phyloP scores from a whole-genome alignment of 2,113 vertebrate genomes.

The Melanotaenia duboulayi region DNA sequence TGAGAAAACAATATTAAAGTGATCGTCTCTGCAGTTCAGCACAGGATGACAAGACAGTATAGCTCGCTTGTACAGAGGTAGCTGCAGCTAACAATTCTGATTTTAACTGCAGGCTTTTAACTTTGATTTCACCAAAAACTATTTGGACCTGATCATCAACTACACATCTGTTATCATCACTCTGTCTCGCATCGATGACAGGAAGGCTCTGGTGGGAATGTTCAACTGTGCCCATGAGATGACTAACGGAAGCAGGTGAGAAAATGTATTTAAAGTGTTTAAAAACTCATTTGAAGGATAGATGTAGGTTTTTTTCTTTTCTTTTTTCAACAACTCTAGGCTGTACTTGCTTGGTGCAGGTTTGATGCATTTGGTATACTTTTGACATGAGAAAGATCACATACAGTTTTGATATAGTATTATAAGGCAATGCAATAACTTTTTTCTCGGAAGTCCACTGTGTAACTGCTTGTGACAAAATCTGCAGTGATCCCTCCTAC shows the following conservation, averaged over 20 bases:
- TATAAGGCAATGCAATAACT: neutral
- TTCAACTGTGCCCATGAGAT: constrained; percentile 94
- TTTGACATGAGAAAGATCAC: constrained; percentile 8
- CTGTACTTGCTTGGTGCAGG: constrained; percentile 1
- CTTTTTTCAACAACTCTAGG: no score
- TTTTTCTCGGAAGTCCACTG: neutral
- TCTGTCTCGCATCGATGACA: constrained; percentile 92
- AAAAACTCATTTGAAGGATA: no score
- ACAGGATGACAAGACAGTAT: neutral
- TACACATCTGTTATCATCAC: constrained; percentile 90
- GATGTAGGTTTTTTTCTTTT: no score
- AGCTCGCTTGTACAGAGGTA: no score
- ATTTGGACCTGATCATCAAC: constrained; percentile 92
- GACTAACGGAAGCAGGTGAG: constrained; percentile 88
- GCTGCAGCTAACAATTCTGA: neutral
- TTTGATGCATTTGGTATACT: neutral
- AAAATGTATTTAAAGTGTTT: no score
- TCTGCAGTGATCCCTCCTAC: constrained; percentile 87
- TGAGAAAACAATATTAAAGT: no score
- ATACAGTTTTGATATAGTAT: no score
- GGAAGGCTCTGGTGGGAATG: constrained; percentile 88
- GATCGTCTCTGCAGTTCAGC: no score
- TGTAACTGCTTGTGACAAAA: constrained; percentile 12
- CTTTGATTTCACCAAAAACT: constrained; percentile 92
- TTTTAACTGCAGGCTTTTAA: constrained; percentile 84